Evolutionary conservation across 2,888 invertebrate genomes (phyloP).

Genomic region (Troides oblongomaculatus): DNA sequence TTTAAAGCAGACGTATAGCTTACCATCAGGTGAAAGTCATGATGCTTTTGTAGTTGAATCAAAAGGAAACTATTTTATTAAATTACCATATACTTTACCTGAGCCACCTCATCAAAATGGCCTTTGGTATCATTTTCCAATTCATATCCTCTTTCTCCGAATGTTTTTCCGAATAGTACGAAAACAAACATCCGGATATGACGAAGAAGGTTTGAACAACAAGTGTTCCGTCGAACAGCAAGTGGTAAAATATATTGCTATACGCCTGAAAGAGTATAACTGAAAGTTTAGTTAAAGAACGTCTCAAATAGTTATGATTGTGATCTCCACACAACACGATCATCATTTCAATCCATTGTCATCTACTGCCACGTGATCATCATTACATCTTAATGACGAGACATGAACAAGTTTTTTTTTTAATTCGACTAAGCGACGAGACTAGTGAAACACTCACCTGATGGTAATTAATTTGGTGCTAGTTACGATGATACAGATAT

Average conservation of each 20-base stretch:
- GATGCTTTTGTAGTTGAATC: neutral
- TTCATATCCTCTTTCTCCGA: constrained; percentile 33
- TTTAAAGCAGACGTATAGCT: too few relatives aligned
- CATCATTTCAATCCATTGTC: too few relatives aligned
- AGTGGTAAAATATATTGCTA: constrained; percentile 26
- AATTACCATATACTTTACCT: constrained; percentile 33
- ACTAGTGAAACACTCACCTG: too few relatives aligned
- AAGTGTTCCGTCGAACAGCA: constrained; percentile 42
- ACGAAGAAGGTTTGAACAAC: constrained; percentile 46
- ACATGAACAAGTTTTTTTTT: too few relatives aligned
- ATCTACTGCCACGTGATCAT: too few relatives aligned
- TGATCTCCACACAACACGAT: too few relatives aligned
- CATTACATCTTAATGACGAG: too few relatives aligned
- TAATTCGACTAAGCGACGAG: too few relatives aligned
- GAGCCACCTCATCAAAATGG: constrained; percentile 39
- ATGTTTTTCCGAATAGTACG: constrained; percentile 39
- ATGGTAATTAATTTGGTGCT: too few relatives aligned
- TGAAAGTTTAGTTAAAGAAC: too few relatives aligned
- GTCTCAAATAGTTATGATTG: too few relatives aligned
- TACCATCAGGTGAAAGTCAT: neutral
- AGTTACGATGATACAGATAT: too few relatives aligned
- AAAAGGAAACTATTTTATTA: neutral
- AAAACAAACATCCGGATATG: constrained; percentile 43
- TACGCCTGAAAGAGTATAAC: neutral
- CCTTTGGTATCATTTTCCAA: constrained; percentile 39